Percentiles rank a stretch among this genome's conserved stretches.
Conservation (phyloP, 2,113 vertebrate species). For the Callipepla californica region DNA sequence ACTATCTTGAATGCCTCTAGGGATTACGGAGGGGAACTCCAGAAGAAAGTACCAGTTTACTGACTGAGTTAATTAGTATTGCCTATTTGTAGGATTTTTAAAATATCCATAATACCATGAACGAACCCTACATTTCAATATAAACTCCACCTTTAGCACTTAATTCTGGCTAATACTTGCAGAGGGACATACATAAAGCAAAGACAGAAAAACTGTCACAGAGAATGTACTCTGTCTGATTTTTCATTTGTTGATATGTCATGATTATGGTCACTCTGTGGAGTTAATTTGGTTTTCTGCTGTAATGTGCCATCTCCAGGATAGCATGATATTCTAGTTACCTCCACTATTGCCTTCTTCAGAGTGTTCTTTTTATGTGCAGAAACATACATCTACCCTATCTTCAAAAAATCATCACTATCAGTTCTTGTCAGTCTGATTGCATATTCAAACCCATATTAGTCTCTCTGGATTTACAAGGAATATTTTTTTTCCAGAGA, state of each 20-base stretch:
- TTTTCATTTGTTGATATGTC: neutral
- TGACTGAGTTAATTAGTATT: neutral
- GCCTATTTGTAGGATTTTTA: neutral
- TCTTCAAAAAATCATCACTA: neutral
- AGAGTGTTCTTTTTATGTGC: neutral
- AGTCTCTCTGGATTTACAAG: neutral
- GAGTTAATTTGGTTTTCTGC: neutral
- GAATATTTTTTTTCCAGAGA: neutral
- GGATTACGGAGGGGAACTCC: neutral
- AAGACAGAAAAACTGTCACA: neutral
- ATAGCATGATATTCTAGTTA: neutral
- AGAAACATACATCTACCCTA: neutral
- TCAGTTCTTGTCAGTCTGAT: slow-evolving; percentile 35
- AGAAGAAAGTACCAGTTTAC: neutral
- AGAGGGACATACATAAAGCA: neutral
- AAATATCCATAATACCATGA: neutral
- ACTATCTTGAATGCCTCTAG: neutral
- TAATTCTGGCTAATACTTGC: neutral
- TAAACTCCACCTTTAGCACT: neutral
- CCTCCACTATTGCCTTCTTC: neutral
- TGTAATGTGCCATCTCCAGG: neutral
- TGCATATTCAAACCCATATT: slow-evolving; percentile 5
- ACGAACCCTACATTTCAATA: neutral
- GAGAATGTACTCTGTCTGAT: neutral
- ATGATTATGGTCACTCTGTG: neutral